These are phyloP conservation scores for Malaclemys terrapin DNA, from an alignment of 2,113 vertebrate species.

Conservation along the genomic window DNA sequence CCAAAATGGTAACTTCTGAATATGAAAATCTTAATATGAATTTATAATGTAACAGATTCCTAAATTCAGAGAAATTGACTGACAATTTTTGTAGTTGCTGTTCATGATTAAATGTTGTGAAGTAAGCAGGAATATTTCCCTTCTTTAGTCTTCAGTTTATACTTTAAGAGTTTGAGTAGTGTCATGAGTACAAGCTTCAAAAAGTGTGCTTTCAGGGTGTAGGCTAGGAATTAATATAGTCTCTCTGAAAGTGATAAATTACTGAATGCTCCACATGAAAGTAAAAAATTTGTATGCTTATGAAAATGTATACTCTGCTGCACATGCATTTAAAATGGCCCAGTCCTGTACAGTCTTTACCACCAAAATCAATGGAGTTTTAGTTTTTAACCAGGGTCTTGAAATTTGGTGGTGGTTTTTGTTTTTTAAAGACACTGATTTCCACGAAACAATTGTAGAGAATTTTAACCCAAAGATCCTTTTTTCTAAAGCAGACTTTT, in stretches of 20 bases:
- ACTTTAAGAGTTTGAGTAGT: not conserved
- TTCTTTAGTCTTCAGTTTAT: not conserved
- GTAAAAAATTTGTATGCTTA: not conserved
- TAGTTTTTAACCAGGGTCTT: not conserved
- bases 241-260: not conserved
- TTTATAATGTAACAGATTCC: not conserved
- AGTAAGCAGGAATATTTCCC: not conserved
- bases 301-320: not conserved
- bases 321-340: not conserved
- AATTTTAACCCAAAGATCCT: not conserved
- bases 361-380: not conserved
- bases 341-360: not conserved
- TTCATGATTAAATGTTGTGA: slow-evolving; percentile 3
- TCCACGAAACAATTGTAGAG: not conserved
- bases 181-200: not conserved
- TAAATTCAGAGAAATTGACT: slow-evolving; percentile 1
- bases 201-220: not conserved
- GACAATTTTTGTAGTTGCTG: slow-evolving; percentile 18
- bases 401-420: not conserved
- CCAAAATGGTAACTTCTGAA: not conserved
- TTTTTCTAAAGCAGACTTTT: not conserved
- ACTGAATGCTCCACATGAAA: not conserved
- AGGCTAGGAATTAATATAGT: not conserved
- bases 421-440: not conserved
- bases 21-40: rapidly evolving